These are phyloP conservation scores for Steatocranus sp. DNA, from an alignment of 2,797 vertebrate species.

Conservation along the genomic window DNA sequence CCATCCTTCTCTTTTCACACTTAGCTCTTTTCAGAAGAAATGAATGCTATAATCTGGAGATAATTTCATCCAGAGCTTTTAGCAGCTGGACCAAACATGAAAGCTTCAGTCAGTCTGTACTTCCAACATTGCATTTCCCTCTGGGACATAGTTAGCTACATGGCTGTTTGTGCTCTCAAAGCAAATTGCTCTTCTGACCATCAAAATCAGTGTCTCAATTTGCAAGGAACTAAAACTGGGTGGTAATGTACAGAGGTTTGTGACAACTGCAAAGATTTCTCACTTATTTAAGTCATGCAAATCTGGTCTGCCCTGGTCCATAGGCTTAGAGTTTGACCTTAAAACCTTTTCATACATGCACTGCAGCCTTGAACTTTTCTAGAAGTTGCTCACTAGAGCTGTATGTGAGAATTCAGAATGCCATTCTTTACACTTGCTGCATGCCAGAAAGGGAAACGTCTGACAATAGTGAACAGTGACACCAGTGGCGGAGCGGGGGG, in stretches of 20 bases:
- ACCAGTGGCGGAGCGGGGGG: too few relatives aligned
- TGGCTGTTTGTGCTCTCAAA: constrained; percentile 7
- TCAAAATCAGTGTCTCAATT: not conserved
- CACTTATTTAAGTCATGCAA: not conserved
- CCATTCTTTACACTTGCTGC: not conserved
- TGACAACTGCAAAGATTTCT: not conserved
- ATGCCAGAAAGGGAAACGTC: not conserved
- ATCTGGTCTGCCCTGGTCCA: not conserved
- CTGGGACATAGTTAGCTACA: constrained; percentile 33
- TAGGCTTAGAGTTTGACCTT: not conserved
- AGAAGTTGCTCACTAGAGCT: not conserved
- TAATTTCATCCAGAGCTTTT: constrained; percentile 50
- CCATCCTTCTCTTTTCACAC: constrained; percentile 3
- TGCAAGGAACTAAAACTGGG: not conserved
- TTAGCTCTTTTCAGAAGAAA: constrained; percentile 47
- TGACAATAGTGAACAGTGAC: not conserved
- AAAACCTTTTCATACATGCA: not conserved
- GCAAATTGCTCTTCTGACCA: constrained; percentile 17
- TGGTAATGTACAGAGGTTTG: not conserved
- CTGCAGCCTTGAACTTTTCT: not conserved
- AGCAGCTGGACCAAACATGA: constrained; percentile 46
- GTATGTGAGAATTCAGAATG: not conserved
- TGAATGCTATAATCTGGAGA: constrained; percentile 52
- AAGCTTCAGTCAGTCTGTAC: constrained; percentile 16
- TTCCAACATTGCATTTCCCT: constrained; percentile 5